Evolutionary conservation across 2,888 invertebrate genomes (phyloP).

Genomic region (Drosophila testacea): DNA sequence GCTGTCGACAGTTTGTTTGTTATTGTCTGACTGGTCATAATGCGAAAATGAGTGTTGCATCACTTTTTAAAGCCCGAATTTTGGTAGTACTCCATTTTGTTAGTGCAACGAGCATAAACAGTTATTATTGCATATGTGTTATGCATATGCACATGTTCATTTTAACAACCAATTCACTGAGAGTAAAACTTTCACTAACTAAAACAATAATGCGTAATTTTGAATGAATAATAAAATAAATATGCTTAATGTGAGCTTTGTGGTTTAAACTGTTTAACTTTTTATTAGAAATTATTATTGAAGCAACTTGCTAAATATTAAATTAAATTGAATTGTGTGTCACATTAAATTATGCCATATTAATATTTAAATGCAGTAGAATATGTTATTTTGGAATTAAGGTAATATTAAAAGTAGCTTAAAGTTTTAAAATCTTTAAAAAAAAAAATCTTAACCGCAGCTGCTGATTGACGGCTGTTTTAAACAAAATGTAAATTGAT

Average conservation of each 20-base stretch:
- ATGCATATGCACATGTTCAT: not conserved
- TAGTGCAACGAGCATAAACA: constrained; percentile 10
- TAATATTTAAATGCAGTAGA: too few relatives aligned
- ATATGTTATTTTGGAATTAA: too few relatives aligned
- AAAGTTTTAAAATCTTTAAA: too few relatives aligned
- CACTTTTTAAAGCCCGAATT: constrained; percentile 22
- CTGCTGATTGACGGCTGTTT: too few relatives aligned
- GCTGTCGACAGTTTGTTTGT: constrained; percentile 32
- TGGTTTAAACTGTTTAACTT: not conserved
- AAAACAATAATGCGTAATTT: not conserved
- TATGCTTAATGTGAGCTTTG: not conserved
- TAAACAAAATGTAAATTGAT: not conserved
- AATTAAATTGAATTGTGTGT: constrained; percentile 7
- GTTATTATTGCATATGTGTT: constrained; percentile 9
- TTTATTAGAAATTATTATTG: not conserved
- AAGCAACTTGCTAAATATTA: not conserved
- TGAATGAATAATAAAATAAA: not conserved
- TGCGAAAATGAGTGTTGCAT: constrained; percentile 53
- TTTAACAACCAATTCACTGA: constrained; percentile 6
- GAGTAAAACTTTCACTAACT: constrained; percentile 20
- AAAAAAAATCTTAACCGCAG: too few relatives aligned
- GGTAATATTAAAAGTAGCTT: too few relatives aligned
- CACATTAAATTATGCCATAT: not conserved
- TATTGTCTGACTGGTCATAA: constrained; percentile 45
- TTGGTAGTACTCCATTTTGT: constrained; percentile 8